Evolutionary conservation across 2,797 vertebrate genomes (phyloP).

Genomic region (Sebastes vulpes): DNA sequence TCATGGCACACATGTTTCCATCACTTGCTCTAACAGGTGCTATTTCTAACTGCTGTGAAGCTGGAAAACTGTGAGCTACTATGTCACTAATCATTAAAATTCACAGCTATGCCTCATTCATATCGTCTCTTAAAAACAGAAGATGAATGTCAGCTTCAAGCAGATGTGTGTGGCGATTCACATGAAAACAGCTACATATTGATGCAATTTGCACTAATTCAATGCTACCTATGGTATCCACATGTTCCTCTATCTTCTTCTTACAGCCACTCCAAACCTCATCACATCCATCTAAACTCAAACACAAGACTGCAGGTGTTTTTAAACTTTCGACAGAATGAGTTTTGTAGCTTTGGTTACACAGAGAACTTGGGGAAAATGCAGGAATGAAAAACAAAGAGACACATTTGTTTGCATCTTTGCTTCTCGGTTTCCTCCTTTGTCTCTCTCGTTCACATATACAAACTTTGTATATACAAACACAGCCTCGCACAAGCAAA

Average conservation of each 20-base stretch:
- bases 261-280: neutral
- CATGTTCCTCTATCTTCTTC: neutral
- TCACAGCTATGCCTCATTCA: neutral
- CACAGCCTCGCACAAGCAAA: constrained; percentile 24
- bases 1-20: neutral
- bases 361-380: neutral
- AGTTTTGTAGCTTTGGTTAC: neutral
- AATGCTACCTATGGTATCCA: constrained; percentile 20
- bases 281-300: neutral
- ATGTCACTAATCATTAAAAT: neutral
- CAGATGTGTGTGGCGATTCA: neutral
- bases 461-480: constrained; percentile 48
- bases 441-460: neutral
- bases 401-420: constrained; percentile 31
- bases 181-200: constrained; percentile 22
- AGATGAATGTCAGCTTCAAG: neutral
- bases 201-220: constrained; percentile 6
- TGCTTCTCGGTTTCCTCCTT: constrained; percentile 18
- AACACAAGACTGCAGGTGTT: neutral
- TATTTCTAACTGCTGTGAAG: neutral
- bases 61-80: neutral
- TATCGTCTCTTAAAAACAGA: neutral
- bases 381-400: constrained; percentile 30
- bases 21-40: neutral
- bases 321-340: neutral